Evolutionary conservation across 2,113 vertebrate genomes (phyloP).

Genomic region (Pavo muticus): DNA sequence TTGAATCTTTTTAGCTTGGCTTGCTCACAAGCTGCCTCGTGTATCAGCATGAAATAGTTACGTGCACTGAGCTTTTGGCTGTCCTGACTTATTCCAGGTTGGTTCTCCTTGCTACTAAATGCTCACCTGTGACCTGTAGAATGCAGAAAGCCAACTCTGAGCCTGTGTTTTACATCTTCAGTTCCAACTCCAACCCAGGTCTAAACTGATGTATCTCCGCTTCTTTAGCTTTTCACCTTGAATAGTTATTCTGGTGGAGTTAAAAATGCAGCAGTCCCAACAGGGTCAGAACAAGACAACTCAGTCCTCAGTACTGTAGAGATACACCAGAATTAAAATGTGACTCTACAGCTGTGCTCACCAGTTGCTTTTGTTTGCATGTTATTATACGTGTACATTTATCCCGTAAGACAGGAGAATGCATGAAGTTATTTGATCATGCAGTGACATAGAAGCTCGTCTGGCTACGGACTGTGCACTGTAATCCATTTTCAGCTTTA

Average conservation of each 20-base stretch:
- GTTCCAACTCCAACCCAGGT: not conserved
- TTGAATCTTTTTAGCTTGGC: not conserved
- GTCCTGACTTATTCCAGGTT: not conserved
- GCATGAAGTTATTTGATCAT: not conserved
- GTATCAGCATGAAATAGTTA: conserved; percentile 5
- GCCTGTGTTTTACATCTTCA: not conserved
- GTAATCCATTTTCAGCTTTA: not conserved
- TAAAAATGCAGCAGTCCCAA: not conserved
- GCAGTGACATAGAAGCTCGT: not conserved
- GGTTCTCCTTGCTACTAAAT: not conserved
- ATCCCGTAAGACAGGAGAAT: not conserved
- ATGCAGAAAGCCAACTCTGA: not conserved
- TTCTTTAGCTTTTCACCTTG: not conserved
- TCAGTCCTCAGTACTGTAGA: not conserved
- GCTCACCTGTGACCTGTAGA: not conserved
- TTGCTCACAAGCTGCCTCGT: conserved; percentile 5
- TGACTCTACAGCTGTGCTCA: not conserved
- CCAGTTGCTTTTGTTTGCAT: not conserved
- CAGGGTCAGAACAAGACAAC: not conserved
- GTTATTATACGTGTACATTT: rapidly evolving
- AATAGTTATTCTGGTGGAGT: not conserved
- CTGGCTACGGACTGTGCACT: not conserved
- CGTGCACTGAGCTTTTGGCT: not conserved
- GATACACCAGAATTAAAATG: not conserved
- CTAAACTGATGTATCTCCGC: not conserved